Base-by-base conservation (phyloP, 2,113 vertebrate genomes). In the Vulpes ferrilata region DNA sequence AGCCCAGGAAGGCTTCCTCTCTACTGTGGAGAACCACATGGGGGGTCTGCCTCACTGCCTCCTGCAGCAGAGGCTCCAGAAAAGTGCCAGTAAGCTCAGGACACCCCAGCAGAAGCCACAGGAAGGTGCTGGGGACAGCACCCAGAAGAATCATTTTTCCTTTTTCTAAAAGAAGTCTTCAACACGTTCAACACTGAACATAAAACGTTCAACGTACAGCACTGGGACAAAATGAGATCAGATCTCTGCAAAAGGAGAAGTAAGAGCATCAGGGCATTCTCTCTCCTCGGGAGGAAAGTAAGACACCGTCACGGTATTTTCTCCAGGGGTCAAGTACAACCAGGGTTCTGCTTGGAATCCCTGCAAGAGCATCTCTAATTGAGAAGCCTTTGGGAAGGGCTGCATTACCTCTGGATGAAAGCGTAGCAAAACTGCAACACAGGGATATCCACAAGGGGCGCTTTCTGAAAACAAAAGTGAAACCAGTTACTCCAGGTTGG, bases 391-490 rank as follows among this genome's bases (percentile, higher is more conserved):
- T 16, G 3, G 19, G 51, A 94, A 78, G 13, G 5, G 51, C 27
- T 0, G 19, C 0, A 0, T 98, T 98, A 99, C 99, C 99, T 99
- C 96, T 99, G 99, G 83, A 99, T 98, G 89, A 99, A 99, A 62
- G 99, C 98, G 16, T 98, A 99, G 96, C 99, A 99, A 97, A 99
- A 99, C 97, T 99, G 99, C 78, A 99, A 96, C 99, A 99, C 98
- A 0, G 99, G 99, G 71, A 99, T 99, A 93, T 99, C 99, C 69
- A 99, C 99, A 7, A 99, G 98, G 1, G 98, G 98, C 0, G 99
- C 98, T 92, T 99, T 99, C 99, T 99, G 98, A 10, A 98, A 98
- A 97, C 95, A 1, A 87, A 85, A 95, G 84, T 22, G 71, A 76
- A 89, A 79, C 23, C 23, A 9, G 6, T 98, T 19, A 92, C 32